A percentile compares a stretch with the other conserved stretches of the same genome.
Evolutionary conservation across 1,140 invertebrate species (phyloP).

Genomic region (Metaphire vulgaris): DNA sequence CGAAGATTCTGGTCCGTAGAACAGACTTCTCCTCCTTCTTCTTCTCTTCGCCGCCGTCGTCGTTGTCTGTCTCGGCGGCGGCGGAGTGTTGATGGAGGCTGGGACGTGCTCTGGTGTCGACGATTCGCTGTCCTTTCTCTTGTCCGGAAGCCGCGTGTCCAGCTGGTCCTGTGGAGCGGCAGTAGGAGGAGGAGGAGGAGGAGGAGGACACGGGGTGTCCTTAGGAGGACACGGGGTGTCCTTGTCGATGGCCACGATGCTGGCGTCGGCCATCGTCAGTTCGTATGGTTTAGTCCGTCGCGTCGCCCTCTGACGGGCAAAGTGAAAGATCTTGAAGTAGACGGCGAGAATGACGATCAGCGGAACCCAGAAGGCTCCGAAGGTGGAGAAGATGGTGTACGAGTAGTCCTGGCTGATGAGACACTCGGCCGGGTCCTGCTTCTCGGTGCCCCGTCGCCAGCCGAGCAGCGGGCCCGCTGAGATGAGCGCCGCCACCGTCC

Average conservation of each 20-base stretch:
- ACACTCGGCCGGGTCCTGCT: slow-evolving; percentile 18
- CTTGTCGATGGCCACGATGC: no score
- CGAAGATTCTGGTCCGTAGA: background rate
- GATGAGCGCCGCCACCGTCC: slow-evolving; percentile 70
- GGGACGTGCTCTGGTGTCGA: background rate
- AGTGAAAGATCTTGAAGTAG: slow-evolving; percentile 33
- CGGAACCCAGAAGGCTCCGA: slow-evolving; percentile 35
- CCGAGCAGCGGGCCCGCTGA: slow-evolving; percentile 62
- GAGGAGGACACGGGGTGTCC: background rate
- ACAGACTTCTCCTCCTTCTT: background rate
- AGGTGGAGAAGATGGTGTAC: slow-evolving; percentile 34
- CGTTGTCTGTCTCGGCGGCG: background rate
- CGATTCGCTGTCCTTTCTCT: background rate
- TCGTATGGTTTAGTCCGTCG: background rate
- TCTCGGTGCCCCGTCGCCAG: slow-evolving; percentile 23
- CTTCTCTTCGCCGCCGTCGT: background rate
- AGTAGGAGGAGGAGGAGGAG: no score
- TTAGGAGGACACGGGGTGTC: background rate
- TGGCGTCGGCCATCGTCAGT: no score
- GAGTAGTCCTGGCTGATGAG: slow-evolving; percentile 27
- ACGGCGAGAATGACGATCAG: slow-evolving; percentile 32
- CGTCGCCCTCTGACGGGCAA: slow-evolving; percentile 28
- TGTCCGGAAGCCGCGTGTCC: no score
- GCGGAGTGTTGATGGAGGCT: background rate
- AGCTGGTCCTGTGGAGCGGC: no score